Base-by-base conservation (phyloP, 1,140 invertebrate genomes). In the Akabosia matsudoensis region DNA sequence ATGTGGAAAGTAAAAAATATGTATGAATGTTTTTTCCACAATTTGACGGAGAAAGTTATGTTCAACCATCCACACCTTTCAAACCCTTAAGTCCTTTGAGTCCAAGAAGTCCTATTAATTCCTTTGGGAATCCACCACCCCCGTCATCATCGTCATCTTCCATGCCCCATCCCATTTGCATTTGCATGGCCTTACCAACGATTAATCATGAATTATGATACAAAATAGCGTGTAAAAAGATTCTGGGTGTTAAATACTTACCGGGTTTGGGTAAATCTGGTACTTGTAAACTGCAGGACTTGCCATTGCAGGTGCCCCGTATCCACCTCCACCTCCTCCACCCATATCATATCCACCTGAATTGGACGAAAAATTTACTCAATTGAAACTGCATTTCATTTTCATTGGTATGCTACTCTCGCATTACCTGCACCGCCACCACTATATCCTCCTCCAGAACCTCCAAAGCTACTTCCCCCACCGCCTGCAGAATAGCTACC, bases 21-120 rank as follows among this genome's bases (percentile, higher is more conserved):
- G 31, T 67, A 34, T 67, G 22, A 67, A 10, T 67, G 33, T 24
- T 34, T 56, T 45, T 64, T 75, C 22, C 45, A 31, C 26, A 34
- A 54, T 34, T 75, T 61, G n/a, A 67, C 2, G 0, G 52, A 54
- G 22, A 75, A 70, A 34, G 70, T 54, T 34, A 52, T 56, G 0
- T 67, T 67, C 56, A 67, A 75, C 26, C 61, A 14, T 76, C 22
- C 70, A 51, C 22, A n/a, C n/a, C n/a, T n/a, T n/a, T n/a, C n/a
- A n/a, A n/a, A n/a, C 76, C 76, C 61, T 77, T 77, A 10, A 77
- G 34, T n/a, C 76, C 76, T 33, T 77, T 77, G n/a, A 77, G n/a
- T 0, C 76, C 76, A n/a, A 77, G 45, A 18, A 77, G 56, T 26
- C 76, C 76, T 0, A 77, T 73, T 14, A 77, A 45, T 77, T 77